Evolutionary conservation across 2,797 vertebrate species (phyloP), one percentile per base, ranked within the genome.

Genomic region (Cyclopterus lumpus): DNA sequence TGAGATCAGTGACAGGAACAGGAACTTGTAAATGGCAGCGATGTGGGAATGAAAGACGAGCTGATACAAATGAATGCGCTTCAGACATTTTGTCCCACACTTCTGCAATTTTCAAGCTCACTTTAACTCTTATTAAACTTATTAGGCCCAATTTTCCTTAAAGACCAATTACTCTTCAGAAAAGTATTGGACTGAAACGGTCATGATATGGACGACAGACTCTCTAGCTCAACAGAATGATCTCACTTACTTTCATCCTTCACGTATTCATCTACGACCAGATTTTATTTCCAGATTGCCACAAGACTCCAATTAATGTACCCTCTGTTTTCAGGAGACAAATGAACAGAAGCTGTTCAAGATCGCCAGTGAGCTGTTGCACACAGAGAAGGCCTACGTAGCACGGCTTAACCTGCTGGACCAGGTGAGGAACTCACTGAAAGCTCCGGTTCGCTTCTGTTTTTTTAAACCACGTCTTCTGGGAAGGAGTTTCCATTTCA

Each of bases 381-480:
- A 97, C 59, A 99, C 98, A 3, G 98, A 99, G 93, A 96, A 96
- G 91, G 97, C 97, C 49, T 99, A 99, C 0, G 98, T 99, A 28
- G 92, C 93, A 18, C 90, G 97, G 46, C 96, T 99, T 16, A 94
- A 97, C 88, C 96, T 99, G 81, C 94, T 99, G 84, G 96, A 99
- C 75, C 93, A 97, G 96, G 98, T 98, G 77, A 92, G 92, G 53
- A 74, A 75, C 62, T 64, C 14, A 1, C 12, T 2, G 2, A 64
- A 38, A 34, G 30, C 64, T 42, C 11, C 15, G 0, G 18, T 36
- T 65, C 60, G 59, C 48, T 83, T 80, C 53, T 73, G 51, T 14
- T 55, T 69, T 54, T 73, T 36, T 59, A 28, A 22, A 44, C n/a
- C 20, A 15, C 22, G 9, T 59, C 1, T 10, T 11, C 15, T 15